Conservation (phyloP, 2,888 invertebrate genomes). For the Macaria liturata region DNA sequence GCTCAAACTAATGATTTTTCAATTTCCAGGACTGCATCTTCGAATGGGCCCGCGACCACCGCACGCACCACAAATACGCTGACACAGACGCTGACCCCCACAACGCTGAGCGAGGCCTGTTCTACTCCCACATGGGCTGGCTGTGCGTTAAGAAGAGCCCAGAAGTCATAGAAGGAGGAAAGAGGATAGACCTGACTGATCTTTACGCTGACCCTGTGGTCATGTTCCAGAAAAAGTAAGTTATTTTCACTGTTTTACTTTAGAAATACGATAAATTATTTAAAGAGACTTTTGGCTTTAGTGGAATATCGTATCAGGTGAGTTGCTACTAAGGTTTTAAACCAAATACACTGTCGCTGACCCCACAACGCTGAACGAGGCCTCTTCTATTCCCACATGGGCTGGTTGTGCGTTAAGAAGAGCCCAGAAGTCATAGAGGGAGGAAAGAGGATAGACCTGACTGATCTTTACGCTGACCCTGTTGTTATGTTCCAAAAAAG, state of each 20-base stretch:
- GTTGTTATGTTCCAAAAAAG: constrained; percentile 94
- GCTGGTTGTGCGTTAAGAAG: constrained; percentile 95
- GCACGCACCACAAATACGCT: constrained; percentile 95
- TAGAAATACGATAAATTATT: too few species aligned
- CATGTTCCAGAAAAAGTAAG: constrained; percentile 92
- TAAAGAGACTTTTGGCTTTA: too few species aligned
- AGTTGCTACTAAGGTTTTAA: too few species aligned
- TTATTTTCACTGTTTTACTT: constrained; percentile 12
- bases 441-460: constrained; percentile 91
- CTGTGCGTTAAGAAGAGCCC: constrained; percentile 93
- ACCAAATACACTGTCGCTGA: constrained; percentile 94
- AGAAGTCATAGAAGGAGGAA: constrained; percentile 92
- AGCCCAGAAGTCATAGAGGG: constrained; percentile 93
- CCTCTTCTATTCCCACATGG: constrained; percentile 97
- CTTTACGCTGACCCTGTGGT: constrained; percentile 92
- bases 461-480: constrained; percentile 91
- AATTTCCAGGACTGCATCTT: constrained; percentile 82
- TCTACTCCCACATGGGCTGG: constrained; percentile 98
- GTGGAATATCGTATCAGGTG: too few species aligned
- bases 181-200: constrained; percentile 91
- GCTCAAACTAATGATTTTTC: background rate
- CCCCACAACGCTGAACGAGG: constrained; percentile 95
- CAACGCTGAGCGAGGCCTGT: constrained; percentile 94
- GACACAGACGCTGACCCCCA: constrained; percentile 96
- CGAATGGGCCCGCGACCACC: constrained; percentile 88